These are phyloP conservation scores for Plumapathes pennacea DNA, from an alignment of 92 coral and sea anemone species.

Conservation along the genomic window DNA sequence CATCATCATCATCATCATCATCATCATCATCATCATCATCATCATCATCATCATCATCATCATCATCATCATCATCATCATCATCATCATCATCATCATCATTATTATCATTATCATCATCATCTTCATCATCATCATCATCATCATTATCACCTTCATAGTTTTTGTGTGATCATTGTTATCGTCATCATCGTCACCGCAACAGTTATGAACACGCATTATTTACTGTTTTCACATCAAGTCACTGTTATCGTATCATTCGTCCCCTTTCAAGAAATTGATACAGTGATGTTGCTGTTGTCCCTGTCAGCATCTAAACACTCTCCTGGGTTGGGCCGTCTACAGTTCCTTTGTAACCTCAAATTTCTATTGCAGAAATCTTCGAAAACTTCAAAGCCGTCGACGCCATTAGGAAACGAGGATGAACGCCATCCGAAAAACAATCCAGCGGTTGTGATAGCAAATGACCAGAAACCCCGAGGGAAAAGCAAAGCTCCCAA, in stretches of 20 bases:
- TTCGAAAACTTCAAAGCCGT: constrained; percentile 49
- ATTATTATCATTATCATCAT: background rate
- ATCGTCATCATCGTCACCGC: background rate
- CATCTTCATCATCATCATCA: background rate
- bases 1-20: constrained; percentile 1
- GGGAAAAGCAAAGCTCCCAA: constrained; percentile 83
- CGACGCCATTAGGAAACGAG: constrained; percentile 75
- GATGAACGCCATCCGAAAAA: constrained; percentile 8
- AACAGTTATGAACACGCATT: background rate
- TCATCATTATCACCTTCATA: background rate
- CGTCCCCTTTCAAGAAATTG: too few relatives aligned
- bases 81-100: background rate
- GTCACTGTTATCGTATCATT: too few relatives aligned
- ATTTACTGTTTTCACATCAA: background rate
- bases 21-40: background rate
- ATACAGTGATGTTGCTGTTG: too few relatives aligned
- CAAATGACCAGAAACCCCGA: constrained; percentile 67
- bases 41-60: background rate
- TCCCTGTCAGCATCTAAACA: too few relatives aligned
- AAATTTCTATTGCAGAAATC: too few relatives aligned
- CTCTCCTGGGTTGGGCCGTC: too few relatives aligned
- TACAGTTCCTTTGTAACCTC: too few relatives aligned
- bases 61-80: background rate
- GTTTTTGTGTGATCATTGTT: background rate
- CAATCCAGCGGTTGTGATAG: constrained; percentile 33